These are phyloP conservation scores for Berghia stephanieae DNA, from an alignment of 1,140 invertebrate genomes.

Conservation along the genomic window DNA sequence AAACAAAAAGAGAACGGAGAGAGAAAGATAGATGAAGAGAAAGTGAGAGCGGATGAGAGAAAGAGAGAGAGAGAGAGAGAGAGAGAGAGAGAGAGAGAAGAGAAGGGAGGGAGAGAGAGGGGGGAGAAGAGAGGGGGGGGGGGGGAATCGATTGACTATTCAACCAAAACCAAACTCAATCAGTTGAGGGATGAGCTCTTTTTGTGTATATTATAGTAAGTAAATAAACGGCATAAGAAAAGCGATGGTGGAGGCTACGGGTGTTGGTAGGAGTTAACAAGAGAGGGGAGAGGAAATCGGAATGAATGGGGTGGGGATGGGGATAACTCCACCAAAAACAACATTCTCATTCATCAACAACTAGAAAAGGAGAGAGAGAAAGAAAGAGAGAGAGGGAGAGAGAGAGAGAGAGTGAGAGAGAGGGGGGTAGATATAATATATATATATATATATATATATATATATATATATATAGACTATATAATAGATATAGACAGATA, in stretches of 20 bases:
- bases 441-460: constrained; percentile 18
- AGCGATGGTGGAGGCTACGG: too few species aligned
- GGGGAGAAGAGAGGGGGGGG: neutral
- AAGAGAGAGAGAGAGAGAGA: neutral
- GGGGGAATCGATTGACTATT: neutral
- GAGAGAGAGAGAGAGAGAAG: neutral
- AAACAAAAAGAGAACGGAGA: neutral
- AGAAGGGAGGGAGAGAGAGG: neutral
- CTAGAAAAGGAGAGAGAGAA: constrained; percentile 8
- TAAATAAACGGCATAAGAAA: too few species aligned
- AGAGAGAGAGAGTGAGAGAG: constrained; percentile 13
- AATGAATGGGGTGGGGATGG: too few species aligned
- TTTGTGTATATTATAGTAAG: too few species aligned
- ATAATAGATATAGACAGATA: neutral
- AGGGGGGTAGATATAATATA: neutral
- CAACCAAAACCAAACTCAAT: too few species aligned
- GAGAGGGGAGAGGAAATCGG: constrained; percentile 9
- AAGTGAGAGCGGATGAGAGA: neutral
- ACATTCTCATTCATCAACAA: constrained; percentile 10
- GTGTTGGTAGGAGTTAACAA: too few species aligned
- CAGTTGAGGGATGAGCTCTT: too few species aligned
- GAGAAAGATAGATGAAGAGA: neutral
- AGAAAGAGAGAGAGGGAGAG: neutral
- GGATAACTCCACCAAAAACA: neutral
- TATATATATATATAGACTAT: neutral